Conservation (phyloP, 2,888 invertebrate species). For the Watsonalla cultraria region DNA sequence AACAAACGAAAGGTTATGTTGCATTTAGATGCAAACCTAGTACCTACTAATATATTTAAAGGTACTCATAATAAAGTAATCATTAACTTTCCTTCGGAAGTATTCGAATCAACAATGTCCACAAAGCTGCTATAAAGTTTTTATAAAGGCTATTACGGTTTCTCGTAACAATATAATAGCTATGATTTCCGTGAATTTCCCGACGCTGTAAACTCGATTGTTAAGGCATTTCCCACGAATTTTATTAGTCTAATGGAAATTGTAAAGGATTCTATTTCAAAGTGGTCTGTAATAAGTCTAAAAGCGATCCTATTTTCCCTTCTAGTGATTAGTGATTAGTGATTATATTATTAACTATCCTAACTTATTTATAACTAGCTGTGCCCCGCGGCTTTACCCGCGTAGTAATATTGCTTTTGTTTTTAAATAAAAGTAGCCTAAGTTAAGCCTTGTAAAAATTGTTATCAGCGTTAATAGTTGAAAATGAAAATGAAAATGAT, state of each 20-base stretch:
- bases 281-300: too few species aligned
- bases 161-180: conserved; percentile 16
- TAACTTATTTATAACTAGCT: too few species aligned
- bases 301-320: too few species aligned
- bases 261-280: background rate
- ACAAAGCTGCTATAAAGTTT: background rate
- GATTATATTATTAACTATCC: background rate
- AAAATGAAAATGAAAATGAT: too few species aligned
- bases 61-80: background rate
- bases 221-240: conserved; percentile 9
- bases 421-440: too few species aligned
- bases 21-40: too few species aligned
- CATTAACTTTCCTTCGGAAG: background rate
- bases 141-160: conserved; percentile 13
- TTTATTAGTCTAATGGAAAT: conserved; percentile 2
- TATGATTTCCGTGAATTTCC: conserved; percentile 17
- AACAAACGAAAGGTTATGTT: too few species aligned
- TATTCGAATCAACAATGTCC: background rate
- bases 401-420: too few species aligned
- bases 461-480: too few species aligned
- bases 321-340: too few species aligned
- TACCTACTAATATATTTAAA: background rate
- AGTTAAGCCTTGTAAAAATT: too few species aligned
- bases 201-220: conserved; percentile 13
- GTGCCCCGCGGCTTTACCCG: too few species aligned